These are phyloP conservation scores for Pseudomyrmex dendroicus DNA, from an alignment of 1,140 invertebrate genomes.

Conservation along the genomic window DNA sequence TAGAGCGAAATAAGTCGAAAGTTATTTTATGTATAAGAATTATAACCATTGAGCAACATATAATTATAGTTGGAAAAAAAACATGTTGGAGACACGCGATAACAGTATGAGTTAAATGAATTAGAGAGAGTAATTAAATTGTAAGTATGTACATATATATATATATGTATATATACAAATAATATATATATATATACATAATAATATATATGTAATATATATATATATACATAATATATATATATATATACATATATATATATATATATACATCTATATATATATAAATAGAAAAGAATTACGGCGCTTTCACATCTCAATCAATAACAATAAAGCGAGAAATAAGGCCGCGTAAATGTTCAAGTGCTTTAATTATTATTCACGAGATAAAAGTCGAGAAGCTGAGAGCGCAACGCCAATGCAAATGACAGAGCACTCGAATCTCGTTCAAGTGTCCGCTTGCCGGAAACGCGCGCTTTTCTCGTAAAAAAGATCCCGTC, in stretches of 20 bases:
- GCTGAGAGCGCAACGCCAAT: slow-evolving; percentile 36
- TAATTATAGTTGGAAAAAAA: too few relatives aligned
- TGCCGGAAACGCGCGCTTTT: slow-evolving; percentile 42
- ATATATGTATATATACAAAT: too few relatives aligned
- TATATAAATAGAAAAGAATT: not conserved
- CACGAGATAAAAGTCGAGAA: slow-evolving; percentile 25
- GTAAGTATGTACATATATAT: not conserved
- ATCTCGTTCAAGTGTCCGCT: slow-evolving; percentile 61
- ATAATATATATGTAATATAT: too few relatives aligned
- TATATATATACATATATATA: too few relatives aligned
- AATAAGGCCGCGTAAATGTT: not conserved
- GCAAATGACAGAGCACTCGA: slow-evolving; percentile 39
- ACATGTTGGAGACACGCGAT: too few relatives aligned
- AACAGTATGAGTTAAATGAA: not conserved
- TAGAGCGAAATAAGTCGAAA: not conserved
- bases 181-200: too few relatives aligned
- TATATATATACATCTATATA: too few relatives aligned
- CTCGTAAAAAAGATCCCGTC: slow-evolving; percentile 45
- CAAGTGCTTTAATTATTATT: slow-evolving; percentile 48
- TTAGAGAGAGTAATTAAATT: not conserved
- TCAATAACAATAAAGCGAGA: slow-evolving; percentile 31
- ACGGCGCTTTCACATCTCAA: not conserved
- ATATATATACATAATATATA: too few relatives aligned
- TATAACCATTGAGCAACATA: not conserved
- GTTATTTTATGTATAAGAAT: not conserved